These are phyloP conservation scores for Nasonovia ribisnigri DNA, from an alignment of 2,888 invertebrate genomes.

Conservation along the genomic window DNA sequence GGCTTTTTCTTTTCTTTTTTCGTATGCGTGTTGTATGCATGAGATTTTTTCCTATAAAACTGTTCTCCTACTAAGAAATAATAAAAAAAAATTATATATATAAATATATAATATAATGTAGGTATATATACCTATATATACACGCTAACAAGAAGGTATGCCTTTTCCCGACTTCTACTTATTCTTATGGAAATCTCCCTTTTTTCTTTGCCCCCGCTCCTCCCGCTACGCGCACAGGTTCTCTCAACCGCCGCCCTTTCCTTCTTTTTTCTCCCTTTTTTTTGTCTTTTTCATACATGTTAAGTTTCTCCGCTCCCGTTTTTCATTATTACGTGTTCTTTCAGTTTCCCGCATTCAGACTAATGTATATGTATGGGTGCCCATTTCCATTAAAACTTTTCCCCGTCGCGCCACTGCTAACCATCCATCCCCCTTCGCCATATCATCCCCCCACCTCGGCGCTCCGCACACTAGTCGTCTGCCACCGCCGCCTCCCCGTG, in stretches of 20 bases:
- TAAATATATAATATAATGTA: not conserved
- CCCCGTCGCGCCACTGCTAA: conserved; percentile 38
- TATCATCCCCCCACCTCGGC: not conserved
- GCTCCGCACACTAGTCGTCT: not conserved
- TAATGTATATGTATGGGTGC: conserved; percentile 65
- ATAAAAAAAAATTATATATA: not conserved
- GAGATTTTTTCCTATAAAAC: conserved; percentile 19
- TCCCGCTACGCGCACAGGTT: not conserved
- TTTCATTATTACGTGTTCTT: conserved; percentile 65
- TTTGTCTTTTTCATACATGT: conserved; percentile 64
- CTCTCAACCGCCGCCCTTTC: not conserved
- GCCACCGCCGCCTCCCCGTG: not conserved
- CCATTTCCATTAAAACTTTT: conserved; percentile 65
- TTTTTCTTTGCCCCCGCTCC: not conserved
- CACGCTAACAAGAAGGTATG: not conserved
- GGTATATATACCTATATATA: conserved; percentile 27
- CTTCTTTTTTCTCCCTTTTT: conserved; percentile 21
- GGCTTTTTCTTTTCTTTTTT: not conserved
- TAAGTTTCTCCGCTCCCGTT: conserved; percentile 63
- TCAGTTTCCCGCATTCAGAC: conserved; percentile 64
- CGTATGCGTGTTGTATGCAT: not conserved
- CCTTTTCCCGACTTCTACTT: conserved; percentile 60
- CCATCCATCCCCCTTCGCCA: not conserved
- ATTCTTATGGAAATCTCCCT: conserved; percentile 63
- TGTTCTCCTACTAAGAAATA: conserved; percentile 25